Conservation (phyloP, 2,797 vertebrate genomes). For the Pipistrellus kuhlii region DNA sequence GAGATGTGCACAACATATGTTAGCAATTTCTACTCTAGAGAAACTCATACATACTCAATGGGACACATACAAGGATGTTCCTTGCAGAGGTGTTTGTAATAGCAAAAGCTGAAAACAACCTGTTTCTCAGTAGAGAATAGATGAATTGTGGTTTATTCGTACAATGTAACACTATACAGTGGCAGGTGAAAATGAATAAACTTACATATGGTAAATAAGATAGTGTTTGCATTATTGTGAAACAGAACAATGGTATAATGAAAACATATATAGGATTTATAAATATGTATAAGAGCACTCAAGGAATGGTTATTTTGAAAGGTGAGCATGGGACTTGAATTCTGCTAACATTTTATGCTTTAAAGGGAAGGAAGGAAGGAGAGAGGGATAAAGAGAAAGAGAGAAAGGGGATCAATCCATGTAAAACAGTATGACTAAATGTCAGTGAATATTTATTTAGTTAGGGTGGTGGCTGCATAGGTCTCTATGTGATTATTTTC, state of each 20-base stretch:
- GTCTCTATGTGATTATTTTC: neutral
- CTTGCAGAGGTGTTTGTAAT: neutral
- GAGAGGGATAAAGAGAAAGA: neutral
- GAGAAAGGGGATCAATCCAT: neutral
- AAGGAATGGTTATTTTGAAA: constrained; percentile 6
- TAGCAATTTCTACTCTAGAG: neutral
- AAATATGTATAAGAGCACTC: neutral
- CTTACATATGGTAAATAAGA: neutral
- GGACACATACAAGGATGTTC: neutral
- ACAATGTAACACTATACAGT: neutral
- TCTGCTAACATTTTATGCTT: neutral
- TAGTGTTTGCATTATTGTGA: constrained; percentile 19
- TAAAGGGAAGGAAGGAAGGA: neutral
- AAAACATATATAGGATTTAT: neutral
- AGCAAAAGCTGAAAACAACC: neutral
- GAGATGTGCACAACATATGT: neutral
- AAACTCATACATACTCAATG: neutral
- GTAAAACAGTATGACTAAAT: neutral
- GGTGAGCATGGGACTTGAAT: neutral
- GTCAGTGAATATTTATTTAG: neutral
- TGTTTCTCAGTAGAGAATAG: neutral
- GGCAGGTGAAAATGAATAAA: neutral
- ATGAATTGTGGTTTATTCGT: neutral
- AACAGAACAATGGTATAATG: neutral
- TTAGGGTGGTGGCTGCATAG: neutral